Base-by-base conservation (phyloP, 1,140 invertebrate species). In the Pomacea maculata region DNA sequence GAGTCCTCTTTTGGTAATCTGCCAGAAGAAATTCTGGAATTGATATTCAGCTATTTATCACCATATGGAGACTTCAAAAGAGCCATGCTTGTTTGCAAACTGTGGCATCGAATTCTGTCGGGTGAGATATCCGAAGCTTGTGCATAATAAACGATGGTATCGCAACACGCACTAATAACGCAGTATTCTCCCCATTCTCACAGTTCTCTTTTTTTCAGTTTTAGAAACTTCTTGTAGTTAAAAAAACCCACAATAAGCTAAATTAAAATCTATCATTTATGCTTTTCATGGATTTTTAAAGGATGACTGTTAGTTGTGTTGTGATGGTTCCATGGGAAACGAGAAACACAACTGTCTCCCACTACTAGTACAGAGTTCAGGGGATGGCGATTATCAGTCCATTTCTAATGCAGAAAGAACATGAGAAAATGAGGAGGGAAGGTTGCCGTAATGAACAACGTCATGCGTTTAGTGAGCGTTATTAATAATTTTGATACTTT, bases 11-110 rank as follows among this genome's bases (percentile, higher is more conserved):
- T 61, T 61, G 57, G 57, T 61, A 61, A 61, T 8, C 57, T 61
- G 57, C 97, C 97, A 14, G 96, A 98, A 91, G 96, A 98, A 93
- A 94, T 98, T 73, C 91, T 98, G 78, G 97, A 98, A 91, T 97
- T 96, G 89, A 97, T 98, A 88, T 93, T 98, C 81, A 94, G 95
- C 83, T 94, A 96, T 88, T 92, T 98, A 84, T 95, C 96, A 80
- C 97, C 97, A 25, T 98, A 98, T 88, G 94, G 95, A 91, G 96
- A 98, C 93, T 92, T 98, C 79, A 94, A 96, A 90, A 93, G 95
- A 87, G 97, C 96, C 89, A 95, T 94, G 92, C 91, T 94, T 83
- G 97, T 98, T 25, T 97, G 94, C 83, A 96, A 95, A 91, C 93
- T 95, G 90, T 98, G 96, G 96, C 94, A 94, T 90, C 92, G 92